Evolutionary conservation across 1,140 invertebrate species (phyloP).

Genomic region (Hycleus cichorii): DNA sequence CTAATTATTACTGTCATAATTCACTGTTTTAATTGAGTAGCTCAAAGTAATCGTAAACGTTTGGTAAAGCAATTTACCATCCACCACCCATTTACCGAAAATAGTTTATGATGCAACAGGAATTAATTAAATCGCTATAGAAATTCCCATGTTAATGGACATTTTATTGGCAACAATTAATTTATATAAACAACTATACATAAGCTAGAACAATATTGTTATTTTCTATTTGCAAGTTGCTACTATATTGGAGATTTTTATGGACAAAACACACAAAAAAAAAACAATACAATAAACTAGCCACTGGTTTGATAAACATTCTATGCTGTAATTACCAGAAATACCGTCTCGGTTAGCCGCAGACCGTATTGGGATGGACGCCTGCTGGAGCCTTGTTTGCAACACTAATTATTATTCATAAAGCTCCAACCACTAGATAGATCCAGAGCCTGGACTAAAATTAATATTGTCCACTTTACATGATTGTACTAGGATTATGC

Average conservation of each 20-base stretch:
- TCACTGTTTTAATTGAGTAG: constrained; percentile 27
- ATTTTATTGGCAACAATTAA: constrained; percentile 1
- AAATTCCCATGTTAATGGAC: constrained; percentile 7
- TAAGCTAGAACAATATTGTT: no score
- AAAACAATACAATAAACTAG: no score
- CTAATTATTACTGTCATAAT: constrained; percentile 28
- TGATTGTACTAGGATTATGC: constrained; percentile 23
- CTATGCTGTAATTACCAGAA: no score
- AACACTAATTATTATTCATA: constrained; percentile 41
- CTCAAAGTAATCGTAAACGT: constrained; percentile 29
- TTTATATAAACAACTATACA: constrained; percentile 1
- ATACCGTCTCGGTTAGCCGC: constrained; percentile 9
- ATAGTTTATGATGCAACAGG: constrained; percentile 18
- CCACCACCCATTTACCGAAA: constrained; percentile 4
- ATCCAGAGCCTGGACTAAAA: constrained; percentile 27
- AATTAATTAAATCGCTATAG: constrained; percentile 9
- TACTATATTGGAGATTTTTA: no score
- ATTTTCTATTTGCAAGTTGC: no score
- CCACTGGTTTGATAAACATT: no score
- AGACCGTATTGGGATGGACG: constrained; percentile 18
- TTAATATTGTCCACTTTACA: constrained; percentile 38
- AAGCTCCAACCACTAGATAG: constrained; percentile 32
- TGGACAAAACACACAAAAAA: no score
- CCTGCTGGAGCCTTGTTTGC: constrained; percentile 35
- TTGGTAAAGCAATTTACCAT: constrained; percentile 14